A percentile compares a stretch with the other conserved stretches of the same genome.
Conservation (phyloP, 2,888 invertebrate genomes). For the Pedicia rivosa region DNA sequence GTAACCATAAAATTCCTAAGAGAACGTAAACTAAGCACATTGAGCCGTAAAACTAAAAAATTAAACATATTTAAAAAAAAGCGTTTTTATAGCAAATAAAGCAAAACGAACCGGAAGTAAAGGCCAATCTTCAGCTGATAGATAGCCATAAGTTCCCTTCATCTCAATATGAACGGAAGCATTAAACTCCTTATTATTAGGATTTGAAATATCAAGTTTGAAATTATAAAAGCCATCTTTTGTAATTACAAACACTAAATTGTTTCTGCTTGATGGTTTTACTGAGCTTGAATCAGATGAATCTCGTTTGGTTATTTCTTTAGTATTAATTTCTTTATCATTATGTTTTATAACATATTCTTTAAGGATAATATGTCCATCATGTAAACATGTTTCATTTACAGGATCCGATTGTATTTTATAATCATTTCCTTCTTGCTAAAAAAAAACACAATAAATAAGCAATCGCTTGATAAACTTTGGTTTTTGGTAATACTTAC, state of each 20-base stretch:
- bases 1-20: constrained; percentile 69
- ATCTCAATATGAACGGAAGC: constrained; percentile 53
- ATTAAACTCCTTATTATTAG: constrained; percentile 32
- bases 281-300: background rate
- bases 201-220: constrained; percentile 25
- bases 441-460: too few relatives aligned
- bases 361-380: background rate
- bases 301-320: background rate
- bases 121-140: constrained; percentile 83
- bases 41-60: constrained; percentile 63
- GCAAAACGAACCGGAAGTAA: constrained; percentile 51
- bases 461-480: too few relatives aligned
- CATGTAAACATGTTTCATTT: background rate
- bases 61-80: background rate
- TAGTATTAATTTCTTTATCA: background rate
- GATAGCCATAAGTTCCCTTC: constrained; percentile 59
- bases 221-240: constrained; percentile 60
- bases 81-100: background rate
- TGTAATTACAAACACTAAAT: constrained; percentile 39
- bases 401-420: background rate
- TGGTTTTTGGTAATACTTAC: too few relatives aligned
- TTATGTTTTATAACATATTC: constrained; percentile 1
- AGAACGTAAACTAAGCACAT: constrained; percentile 81
- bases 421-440: background rate
- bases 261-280: constrained; percentile 17